Base-by-base conservation (phyloP, 2,113 vertebrate genomes). In the Zapornia atra region DNA sequence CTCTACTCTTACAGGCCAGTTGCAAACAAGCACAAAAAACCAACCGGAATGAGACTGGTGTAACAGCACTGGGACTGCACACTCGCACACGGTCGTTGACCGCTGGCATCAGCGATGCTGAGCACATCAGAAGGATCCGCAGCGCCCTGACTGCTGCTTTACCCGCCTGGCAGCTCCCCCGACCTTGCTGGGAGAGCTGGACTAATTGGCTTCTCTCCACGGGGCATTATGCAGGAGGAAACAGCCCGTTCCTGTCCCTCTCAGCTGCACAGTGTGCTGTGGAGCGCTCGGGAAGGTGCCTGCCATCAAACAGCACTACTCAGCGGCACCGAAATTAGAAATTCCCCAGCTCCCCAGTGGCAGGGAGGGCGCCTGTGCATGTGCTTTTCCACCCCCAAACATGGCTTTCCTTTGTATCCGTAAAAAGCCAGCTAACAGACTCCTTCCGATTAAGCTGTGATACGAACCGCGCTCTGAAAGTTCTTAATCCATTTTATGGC, bases 401-500 rank as follows among this genome's bases (percentile, higher is more conserved):
- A 69, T 5, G 15, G 40, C 60, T 96, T 75, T 21, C 54, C 65
- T 93, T 90, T 96, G 82, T 91, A 40, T 17, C 82, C 63, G 1
- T 56, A 9, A 86, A 90, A 65, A 94, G 53, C 38, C 77, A 72
- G 21, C 82, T 79, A 90, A 90, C 44, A 28, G 0, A 21, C 68
- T 87, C 81, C 86, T 90, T 86, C 77, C 88, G 72, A 92, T 86
- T 96, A 94, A 69, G 84, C 95, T 69, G 92, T 63, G 92, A 95
- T 88, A 93, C 28, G 57, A 88, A 90, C 82, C 76, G 77, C 64
- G 57, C 90, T 96, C 91, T 91, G 77, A 77, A 96, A 90, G 48
- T 83, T 85, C 82, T 96, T 91, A 93, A 96, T 96, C 93, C 94
- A 63, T 82, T 89, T 70, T 78, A 70, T 59, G 96, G 68, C 92